Conservation (phyloP, 2,113 vertebrate species). For the Myotis lucifugus region DNA sequence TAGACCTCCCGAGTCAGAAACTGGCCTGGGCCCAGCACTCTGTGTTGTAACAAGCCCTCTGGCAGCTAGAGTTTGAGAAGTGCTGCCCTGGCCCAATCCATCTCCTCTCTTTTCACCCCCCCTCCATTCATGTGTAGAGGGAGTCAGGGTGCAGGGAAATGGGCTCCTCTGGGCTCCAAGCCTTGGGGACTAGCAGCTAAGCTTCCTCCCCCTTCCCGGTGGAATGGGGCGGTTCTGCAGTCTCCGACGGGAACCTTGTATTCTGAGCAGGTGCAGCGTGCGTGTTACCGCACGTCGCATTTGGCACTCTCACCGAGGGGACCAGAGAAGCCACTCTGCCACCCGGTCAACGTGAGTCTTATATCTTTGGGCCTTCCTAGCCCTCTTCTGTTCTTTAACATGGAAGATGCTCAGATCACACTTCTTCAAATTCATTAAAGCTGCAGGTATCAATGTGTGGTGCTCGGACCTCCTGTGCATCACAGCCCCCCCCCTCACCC, state of each 20-base stretch:
- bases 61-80: neutral
- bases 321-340: neutral
- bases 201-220: neutral
- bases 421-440: neutral
- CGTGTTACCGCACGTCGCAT: fast-evolving
- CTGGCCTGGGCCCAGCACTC: neutral
- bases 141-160: neutral
- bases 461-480: neutral
- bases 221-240: neutral
- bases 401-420: neutral
- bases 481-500: neutral
- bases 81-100: no score
- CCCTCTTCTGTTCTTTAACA: neutral
- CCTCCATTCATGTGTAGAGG: fast-evolving
- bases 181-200: neutral
- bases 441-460: neutral
- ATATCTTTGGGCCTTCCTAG: neutral
- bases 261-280: neutral
- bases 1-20: neutral
- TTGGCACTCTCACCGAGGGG: fast-evolving
- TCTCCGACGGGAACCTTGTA: neutral
- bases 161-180: neutral
- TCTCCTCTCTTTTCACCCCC: neutral
- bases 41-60: neutral
- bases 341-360: neutral